These are phyloP conservation scores for Oscheius sp. DNA, from an alignment of 2,888 invertebrate genomes.

Conservation along the genomic window DNA sequence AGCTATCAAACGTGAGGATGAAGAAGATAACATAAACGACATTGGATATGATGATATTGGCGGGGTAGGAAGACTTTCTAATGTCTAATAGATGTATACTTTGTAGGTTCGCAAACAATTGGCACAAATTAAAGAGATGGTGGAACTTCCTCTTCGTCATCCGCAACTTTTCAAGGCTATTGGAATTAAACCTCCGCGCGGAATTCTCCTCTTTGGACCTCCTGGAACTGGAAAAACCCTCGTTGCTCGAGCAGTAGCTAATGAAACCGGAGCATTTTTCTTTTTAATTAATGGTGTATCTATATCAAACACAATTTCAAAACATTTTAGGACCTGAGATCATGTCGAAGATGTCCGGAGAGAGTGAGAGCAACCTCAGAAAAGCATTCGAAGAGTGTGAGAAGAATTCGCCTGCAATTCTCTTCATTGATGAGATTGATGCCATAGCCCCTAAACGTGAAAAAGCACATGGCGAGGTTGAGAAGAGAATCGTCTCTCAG, in stretches of 20 bases:
- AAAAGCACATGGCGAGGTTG: constrained; percentile 85
- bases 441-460: constrained; percentile 99
- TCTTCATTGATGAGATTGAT: constrained; percentile 99
- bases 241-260: constrained; percentile 97
- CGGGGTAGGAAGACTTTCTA: constrained; percentile 78
- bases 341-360: constrained; percentile 98
- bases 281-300: constrained; percentile 89
- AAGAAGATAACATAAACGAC: constrained; percentile 95
- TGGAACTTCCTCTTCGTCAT: constrained; percentile 95
- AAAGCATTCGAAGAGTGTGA: constrained; percentile 99
- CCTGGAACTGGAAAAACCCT: constrained; percentile 90
- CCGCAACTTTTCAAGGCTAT: constrained; percentile 90
- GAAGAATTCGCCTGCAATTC: constrained; percentile 98
- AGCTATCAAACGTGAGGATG: constrained; percentile 97
- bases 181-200: constrained; percentile 86
- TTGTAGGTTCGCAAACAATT: constrained; percentile 89
- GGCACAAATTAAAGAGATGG: constrained; percentile 99
- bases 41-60: constrained; percentile 99
- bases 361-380: constrained; percentile 96
- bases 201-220: constrained; percentile 95
- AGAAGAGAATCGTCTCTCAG: constrained; percentile 97
- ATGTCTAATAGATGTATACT: background rate
- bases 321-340: constrained; percentile 85
- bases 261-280: constrained; percentile 99
- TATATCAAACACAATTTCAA: background rate